Evolutionary conservation across 2,797 vertebrate genomes (phyloP).

Genomic region (Eutrigla gurnardus): DNA sequence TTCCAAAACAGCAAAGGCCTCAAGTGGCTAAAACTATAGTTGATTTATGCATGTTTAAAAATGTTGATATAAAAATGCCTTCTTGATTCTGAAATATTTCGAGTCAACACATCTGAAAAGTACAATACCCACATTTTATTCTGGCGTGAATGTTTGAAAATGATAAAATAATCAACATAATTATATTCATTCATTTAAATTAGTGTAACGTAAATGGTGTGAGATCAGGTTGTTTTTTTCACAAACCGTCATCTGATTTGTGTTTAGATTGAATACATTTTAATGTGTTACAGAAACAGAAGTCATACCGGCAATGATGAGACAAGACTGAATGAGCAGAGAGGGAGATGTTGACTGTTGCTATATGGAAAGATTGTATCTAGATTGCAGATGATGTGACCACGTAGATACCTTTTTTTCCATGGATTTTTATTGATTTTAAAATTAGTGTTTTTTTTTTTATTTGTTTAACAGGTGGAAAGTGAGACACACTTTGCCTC

Average conservation of each 20-base stretch:
- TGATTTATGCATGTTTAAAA: too few species aligned
- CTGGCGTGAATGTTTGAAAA: not conserved
- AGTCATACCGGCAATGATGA: not conserved
- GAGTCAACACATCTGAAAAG: too few species aligned
- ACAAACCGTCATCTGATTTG: not conserved
- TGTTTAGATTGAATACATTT: not conserved
- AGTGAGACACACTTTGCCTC: not conserved
- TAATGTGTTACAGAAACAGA: not conserved
- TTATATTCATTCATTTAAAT: not conserved
- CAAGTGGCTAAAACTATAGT: too few species aligned
- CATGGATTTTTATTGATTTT: too few species aligned
- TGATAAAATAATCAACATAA: not conserved
- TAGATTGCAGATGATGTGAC: not conserved
- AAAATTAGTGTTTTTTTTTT: not conserved
- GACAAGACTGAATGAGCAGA: not conserved
- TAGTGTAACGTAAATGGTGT: not conserved
- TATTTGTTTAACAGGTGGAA: not conserved
- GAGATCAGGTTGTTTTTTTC: not conserved
- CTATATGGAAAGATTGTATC: not conserved
- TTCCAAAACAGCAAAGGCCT: not conserved
- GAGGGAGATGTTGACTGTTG: not conserved
- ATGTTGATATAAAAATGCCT: not conserved
- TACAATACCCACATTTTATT: not conserved
- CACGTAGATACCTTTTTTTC: too few species aligned
- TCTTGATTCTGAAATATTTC: too few species aligned